Evolutionary conservation across 2,888 invertebrate species (phyloP), one percentile per base, ranked within the genome.

Genomic region (Bellardia bayeri): DNA sequence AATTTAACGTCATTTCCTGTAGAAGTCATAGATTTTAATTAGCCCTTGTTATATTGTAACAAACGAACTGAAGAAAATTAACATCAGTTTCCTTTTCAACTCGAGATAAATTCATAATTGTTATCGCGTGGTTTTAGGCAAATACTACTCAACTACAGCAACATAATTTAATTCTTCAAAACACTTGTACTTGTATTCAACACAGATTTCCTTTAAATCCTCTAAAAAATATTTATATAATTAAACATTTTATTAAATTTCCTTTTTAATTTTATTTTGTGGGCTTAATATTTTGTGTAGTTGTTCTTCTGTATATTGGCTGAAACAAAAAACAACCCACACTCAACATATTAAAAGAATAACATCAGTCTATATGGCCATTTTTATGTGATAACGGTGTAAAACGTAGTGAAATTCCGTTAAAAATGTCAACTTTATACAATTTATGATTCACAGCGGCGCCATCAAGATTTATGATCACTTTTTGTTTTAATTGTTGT

Each of bases 391-490:
- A 78, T 82, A 78, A 75, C 82, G 82, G 85, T 80, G 68, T 86
- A 84, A 81, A 81, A 74, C 74, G 74, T 51, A 80, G 61, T 61
- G 63, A 85, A 87, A 87, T 85, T 85, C 87, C 87, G 78, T 82
- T 87, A 64, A 83, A 89, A 86, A 88, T 89, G 89, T 89, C 89
- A 89, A 84, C 88, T 71, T 78, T 82, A 79, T 75, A 86, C 80
- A 89, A 90, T 89, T 90, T 89, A 90, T 89, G 88, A 89, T 87
- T 85, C 85, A 87, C 85, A 80, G 86, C 88, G 89, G 89, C 89
- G 89, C 89, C 89, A 89, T 89, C 87, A 87, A 88, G 88, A 90
- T 90, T 90, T 89, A 90, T 90, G 86, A 88, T 88, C 85, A 85
- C 51, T 80, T 68, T 88, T 88, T 89, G 85, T 89, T 88, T 84